These are phyloP conservation scores for Leptoclinus maculatus DNA, from an alignment of 2,797 vertebrate genomes.

Conservation along the genomic window DNA sequence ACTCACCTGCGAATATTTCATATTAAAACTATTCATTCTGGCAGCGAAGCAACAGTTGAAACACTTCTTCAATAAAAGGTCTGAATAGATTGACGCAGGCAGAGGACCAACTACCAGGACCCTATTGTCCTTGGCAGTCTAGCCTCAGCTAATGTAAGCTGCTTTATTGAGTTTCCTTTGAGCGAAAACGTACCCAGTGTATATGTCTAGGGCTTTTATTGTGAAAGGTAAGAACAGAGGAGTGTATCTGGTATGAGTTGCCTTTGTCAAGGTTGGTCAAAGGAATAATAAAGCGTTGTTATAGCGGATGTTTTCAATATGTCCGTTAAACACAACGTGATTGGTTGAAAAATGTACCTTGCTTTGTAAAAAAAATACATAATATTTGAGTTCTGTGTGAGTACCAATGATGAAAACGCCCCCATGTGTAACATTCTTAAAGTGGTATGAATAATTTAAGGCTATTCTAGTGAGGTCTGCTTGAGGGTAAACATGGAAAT, in stretches of 20 bases:
- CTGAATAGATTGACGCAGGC: neutral
- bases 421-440: neutral
- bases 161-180: too few species aligned
- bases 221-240: too few species aligned
- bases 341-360: neutral
- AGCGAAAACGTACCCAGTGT: too few species aligned
- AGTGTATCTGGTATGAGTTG: neutral
- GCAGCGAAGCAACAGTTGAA: neutral
- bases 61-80: neutral
- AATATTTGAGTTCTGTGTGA: too few species aligned
- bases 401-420: neutral
- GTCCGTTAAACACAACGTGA: accelerated
- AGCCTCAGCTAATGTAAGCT: neutral
- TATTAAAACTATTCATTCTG: neutral
- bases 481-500: neutral
- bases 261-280: neutral
- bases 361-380: too few species aligned
- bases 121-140: too few species aligned
- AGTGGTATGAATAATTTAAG: neutral
- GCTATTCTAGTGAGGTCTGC: neutral
- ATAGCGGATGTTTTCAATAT: neutral
- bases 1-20: neutral
- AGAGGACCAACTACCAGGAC: too few species aligned
- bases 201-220: too few species aligned
- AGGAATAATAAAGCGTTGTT: neutral